Evolutionary conservation across 2,888 invertebrate species (phyloP), one percentile per base, ranked within the genome.

Genomic region (Idaea straminata): DNA sequence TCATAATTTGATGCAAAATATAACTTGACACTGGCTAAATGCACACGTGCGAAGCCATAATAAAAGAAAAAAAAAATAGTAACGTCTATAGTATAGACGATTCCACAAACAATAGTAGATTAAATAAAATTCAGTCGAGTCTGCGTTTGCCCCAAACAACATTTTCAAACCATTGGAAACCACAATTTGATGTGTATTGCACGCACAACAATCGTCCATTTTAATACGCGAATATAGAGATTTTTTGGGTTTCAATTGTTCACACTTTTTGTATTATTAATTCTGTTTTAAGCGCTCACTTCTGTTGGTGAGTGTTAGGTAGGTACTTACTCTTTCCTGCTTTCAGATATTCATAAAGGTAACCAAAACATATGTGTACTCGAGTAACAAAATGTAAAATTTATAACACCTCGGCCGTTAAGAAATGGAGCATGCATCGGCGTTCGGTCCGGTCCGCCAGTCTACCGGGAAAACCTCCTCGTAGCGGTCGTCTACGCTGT

Each of bases 401-500:
- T 74, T 77, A 80, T 72, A 73, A 70, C 71, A 74, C 70, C 64
- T 72, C 66, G 57, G 64, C 66, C 67, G 68, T 71, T 78, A 65
- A 66, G 69, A 13, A 47, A 47, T 64, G 16, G 61, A 57, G 61
- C 61, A 57, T 60, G 13, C 0, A 36, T 36, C 6, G 3, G 25
- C 25, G 1, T 13, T 7, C 47, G 10, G 47, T 47, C 47, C 47
- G 47, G 47, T 47, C 47, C 47, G 47, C 13, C 85, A 87, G 88
- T 88, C 78, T 84, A 73, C 78, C 83, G 80, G 75, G 78, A 74
- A 76, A 74, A 70, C 78, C 74, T 73, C 34, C 61, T 71, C 77
- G 65, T 79, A 65, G 73, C 76, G 86, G 86, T 80, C 88, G 88
- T 81, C 86, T 87, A 83, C 87, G 81, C 62, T 79, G 84, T 83